Percentiles rank a stretch among this genome's conserved stretches.
Evolutionary conservation across 2,888 invertebrate species (phyloP).

Genomic region (Tetropium fuscum): DNA sequence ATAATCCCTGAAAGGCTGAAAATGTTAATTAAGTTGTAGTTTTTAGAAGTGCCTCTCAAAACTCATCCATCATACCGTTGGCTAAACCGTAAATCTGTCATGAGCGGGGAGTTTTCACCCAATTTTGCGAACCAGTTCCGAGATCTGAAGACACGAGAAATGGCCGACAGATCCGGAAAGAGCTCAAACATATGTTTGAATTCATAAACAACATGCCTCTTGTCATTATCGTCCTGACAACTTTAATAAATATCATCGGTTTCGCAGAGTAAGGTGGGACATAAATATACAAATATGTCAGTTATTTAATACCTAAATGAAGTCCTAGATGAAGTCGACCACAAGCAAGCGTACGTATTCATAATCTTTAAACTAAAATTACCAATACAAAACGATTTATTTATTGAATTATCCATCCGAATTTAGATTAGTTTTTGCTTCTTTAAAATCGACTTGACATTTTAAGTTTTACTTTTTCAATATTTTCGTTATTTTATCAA

Average conservation of each 20-base stretch:
- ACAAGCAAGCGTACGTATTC: too few relatives aligned
- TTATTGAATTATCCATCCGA: too few relatives aligned
- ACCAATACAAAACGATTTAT: too few relatives aligned
- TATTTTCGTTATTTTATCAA: too few relatives aligned
- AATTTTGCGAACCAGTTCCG: slow-evolving; percentile 12
- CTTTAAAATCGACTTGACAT: too few relatives aligned
- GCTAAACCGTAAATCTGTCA: slow-evolving; percentile 8
- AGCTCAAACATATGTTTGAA: slow-evolving; percentile 9
- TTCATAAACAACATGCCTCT: slow-evolving; percentile 10
- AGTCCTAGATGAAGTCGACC: too few relatives aligned
- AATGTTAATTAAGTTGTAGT: slow-evolving; percentile 6
- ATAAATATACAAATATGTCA: too few relatives aligned
- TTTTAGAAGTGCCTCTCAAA: background rate
- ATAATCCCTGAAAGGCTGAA: too few relatives aligned
- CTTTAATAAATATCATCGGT: slow-evolving; percentile 5
- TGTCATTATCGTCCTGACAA: slow-evolving; percentile 2
- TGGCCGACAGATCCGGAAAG: slow-evolving; percentile 8
- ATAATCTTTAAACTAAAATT: too few relatives aligned
- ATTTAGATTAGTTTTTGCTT: too few relatives aligned
- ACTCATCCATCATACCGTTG: slow-evolving; percentile 7
- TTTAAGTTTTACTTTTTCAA: too few relatives aligned
- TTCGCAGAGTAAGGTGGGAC: background rate
- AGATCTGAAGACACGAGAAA: slow-evolving; percentile 2
- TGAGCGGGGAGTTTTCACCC: slow-evolving; percentile 7
- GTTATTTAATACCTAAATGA: too few relatives aligned